These are phyloP conservation scores for Nixonia krombeini DNA, from an alignment of 1,140 invertebrate genomes.

Conservation along the genomic window DNA sequence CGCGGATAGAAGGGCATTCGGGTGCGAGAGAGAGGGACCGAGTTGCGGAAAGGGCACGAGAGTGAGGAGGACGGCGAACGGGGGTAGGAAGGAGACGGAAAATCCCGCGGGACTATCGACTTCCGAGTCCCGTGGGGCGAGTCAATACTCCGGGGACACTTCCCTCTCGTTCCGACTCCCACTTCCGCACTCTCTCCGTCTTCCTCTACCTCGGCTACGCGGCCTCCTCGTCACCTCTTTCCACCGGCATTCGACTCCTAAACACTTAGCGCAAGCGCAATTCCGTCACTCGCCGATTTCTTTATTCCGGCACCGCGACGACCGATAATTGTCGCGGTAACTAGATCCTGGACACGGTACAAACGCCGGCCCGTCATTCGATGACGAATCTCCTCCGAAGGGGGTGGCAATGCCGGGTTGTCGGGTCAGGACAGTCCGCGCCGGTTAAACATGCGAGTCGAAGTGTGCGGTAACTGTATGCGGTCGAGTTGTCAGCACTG, in stretches of 20 bases:
- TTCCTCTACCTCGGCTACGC: conserved; percentile 43
- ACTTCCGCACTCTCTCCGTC: conserved; percentile 25
- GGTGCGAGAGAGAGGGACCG: conserved; percentile 18
- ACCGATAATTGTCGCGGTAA: no score
- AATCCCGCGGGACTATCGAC: conserved; percentile 71
- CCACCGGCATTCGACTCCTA: conserved; percentile 60
- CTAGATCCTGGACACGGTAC: no score
- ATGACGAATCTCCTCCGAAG: no score
- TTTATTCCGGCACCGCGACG: no score
- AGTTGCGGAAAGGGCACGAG: conserved; percentile 16
- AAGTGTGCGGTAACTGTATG: conserved; percentile 54
- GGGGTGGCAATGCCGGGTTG: no score
- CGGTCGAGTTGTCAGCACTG: conserved; percentile 66
- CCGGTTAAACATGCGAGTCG: conserved; percentile 31
- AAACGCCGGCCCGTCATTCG: no score
- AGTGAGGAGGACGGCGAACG: conserved; percentile 22
- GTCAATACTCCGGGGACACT: conserved; percentile 70
- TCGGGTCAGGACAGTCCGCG: not conserved
- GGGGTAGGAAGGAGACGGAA: conserved; percentile 43
- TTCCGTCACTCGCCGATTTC: conserved; percentile 50
- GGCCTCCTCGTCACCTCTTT: conserved; percentile 58
- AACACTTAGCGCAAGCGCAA: conserved; percentile 66
- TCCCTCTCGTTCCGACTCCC: conserved; percentile 36
- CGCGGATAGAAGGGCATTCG: conserved; percentile 6
- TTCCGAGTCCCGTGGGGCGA: conserved; percentile 70